These are phyloP conservation scores for Tridacna gigas DNA, from an alignment of 2,888 invertebrate genomes.

Conservation along the genomic window DNA sequence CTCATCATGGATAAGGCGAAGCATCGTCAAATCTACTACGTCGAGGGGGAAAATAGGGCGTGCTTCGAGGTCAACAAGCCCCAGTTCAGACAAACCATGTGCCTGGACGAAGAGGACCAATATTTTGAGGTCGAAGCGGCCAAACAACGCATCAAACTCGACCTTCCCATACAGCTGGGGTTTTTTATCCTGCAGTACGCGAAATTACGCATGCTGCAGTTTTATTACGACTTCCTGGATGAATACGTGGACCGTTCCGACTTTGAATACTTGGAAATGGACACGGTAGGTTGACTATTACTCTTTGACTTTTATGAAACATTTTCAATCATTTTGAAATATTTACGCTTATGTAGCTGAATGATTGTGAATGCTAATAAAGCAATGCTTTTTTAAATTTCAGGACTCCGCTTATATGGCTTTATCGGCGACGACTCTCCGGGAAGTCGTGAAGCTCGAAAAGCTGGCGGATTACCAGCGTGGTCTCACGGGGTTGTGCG, in stretches of 20 bases:
- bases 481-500: conserved; percentile 45
- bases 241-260: conserved; percentile 18
- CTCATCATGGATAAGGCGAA: conserved; percentile 50
- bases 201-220: conserved; percentile 20
- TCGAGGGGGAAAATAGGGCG: conserved; percentile 18
- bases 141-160: conserved; percentile 20
- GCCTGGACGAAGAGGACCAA: conserved; percentile 15
- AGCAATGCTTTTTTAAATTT: not conserved
- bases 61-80: conserved; percentile 16
- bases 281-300: too few species aligned
- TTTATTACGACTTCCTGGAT: conserved; percentile 31
- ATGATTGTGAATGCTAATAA: not conserved
- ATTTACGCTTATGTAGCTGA: too few species aligned
- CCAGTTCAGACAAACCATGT: not conserved
- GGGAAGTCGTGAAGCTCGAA: conserved; percentile 32
- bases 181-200: conserved; percentile 17
- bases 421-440: conserved; percentile 23
- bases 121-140: conserved; percentile 28
- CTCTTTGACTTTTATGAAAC: too few species aligned
- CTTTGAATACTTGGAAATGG: conserved; percentile 24
- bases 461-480: conserved; percentile 22
- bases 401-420: conserved; percentile 42
- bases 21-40: conserved; percentile 41
- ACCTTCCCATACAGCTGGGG: conserved; percentile 15
- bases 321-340: too few species aligned